These are phyloP conservation scores for Eristalis pertinax DNA, from an alignment of 2,888 invertebrate genomes.

Conservation along the genomic window DNA sequence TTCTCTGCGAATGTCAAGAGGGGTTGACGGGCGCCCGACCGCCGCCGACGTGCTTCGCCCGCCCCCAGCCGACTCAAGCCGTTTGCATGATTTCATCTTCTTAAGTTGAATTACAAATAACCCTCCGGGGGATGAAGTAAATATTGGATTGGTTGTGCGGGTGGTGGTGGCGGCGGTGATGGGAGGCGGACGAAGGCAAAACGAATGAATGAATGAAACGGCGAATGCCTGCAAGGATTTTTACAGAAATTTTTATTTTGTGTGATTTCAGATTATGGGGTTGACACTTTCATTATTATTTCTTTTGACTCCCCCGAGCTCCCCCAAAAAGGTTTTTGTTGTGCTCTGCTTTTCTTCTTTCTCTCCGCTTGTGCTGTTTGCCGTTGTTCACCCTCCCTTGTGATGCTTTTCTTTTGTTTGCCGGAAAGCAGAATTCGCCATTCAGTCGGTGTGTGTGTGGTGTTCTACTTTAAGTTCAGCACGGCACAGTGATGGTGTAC, in stretches of 20 bases:
- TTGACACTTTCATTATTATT: constrained; percentile 71
- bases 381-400: constrained; percentile 1
- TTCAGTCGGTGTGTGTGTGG: background rate
- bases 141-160: constrained; percentile 56
- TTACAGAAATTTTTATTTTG: constrained; percentile 67
- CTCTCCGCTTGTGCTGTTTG: background rate
- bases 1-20: constrained; percentile 40
- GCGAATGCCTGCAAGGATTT: constrained; percentile 69
- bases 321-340: background rate
- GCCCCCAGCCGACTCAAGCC: background rate
- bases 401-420: background rate
- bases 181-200: background rate
- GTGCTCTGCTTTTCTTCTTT: background rate
- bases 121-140: constrained; percentile 65
- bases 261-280: constrained; percentile 72
- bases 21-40: background rate
- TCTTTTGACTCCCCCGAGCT: constrained; percentile 48
- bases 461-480: background rate
- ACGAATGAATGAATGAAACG: constrained; percentile 56
- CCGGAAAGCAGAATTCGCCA: background rate
- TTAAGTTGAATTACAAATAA: constrained; percentile 70
- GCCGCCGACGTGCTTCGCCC: no score
- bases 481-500: background rate
- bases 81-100: constrained; percentile 67
- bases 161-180: background rate